phyloP scores from a whole-genome alignment of 2,113 vertebrate species.

The Microcebus griseorufus region DNA sequence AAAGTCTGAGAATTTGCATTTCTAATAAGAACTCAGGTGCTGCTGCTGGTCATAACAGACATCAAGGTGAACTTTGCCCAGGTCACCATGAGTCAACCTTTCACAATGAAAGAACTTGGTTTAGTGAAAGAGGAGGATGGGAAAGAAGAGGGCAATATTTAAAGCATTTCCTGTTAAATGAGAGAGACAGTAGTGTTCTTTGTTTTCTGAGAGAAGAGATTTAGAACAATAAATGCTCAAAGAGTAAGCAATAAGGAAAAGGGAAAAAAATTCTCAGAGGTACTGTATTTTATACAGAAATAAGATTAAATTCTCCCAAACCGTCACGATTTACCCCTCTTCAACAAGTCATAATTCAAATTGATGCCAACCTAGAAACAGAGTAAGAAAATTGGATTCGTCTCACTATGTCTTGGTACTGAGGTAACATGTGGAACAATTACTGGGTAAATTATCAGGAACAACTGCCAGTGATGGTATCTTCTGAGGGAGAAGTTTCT shows the following conservation, averaged over 20 bases:
- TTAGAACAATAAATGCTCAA: not conserved
- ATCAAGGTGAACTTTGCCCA: not conserved
- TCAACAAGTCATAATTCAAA: not conserved
- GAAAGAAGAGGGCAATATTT: not conserved
- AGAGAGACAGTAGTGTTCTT: not conserved
- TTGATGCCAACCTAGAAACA: not conserved
- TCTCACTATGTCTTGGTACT: not conserved
- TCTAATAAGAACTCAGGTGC: not conserved
- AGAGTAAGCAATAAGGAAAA: not conserved
- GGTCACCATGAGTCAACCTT: not conserved
- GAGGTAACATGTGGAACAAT: not conserved
- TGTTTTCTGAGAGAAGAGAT: not conserved
- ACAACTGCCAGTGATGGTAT: not conserved
- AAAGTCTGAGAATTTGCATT: not conserved
- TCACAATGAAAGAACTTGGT: not conserved
- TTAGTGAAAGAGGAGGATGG: not conserved
- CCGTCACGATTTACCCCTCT: not conserved
- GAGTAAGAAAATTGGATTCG: not conserved
- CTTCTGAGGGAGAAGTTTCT: not conserved
- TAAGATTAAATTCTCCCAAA: not conserved
- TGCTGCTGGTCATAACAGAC: not conserved
- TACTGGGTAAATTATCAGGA: not conserved
- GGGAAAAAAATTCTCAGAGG: not conserved
- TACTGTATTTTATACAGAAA: not conserved
- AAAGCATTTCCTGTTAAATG: not conserved